phyloP scores from a whole-genome alignment of 2,113 vertebrate species.

The Mesocricetus auratus region DNA sequence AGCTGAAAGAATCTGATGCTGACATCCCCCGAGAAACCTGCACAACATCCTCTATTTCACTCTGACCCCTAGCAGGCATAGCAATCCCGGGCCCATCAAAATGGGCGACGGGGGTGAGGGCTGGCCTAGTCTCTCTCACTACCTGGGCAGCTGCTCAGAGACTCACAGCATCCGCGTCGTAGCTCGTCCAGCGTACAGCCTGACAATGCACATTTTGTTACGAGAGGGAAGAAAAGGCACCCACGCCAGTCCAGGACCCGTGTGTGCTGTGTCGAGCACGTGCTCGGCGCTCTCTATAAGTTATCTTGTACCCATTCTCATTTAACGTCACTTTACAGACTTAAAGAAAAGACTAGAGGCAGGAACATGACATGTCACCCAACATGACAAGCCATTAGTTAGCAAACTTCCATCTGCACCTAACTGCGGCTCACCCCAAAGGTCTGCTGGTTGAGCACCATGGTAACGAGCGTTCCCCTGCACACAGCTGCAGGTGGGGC shows the following conservation, averaged over 20 bases:
- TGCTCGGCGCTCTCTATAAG: not conserved
- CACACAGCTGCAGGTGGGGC: not conserved
- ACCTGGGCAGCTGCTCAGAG: not conserved
- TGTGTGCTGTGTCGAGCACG: not conserved
- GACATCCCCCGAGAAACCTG: not conserved
- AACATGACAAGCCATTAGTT: not conserved
- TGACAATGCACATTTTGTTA: not conserved
- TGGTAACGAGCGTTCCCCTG: not conserved
- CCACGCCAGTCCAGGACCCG: not conserved
- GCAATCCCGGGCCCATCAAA: not conserved
- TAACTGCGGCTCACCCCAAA: not conserved
- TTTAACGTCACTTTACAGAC: not conserved
- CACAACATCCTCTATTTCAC: not conserved
- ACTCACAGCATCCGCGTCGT: not conserved
- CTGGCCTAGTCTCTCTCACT: not conserved
- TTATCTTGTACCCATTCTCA: not conserved
- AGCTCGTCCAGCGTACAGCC: not conserved
- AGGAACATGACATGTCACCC: not conserved
- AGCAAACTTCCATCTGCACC: not conserved
- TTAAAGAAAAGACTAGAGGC: not conserved
- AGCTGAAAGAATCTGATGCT: not conserved
- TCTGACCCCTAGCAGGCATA: not conserved
- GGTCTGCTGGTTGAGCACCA: not conserved
- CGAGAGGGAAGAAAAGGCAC: constrained; percentile 43
- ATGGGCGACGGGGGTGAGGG: not conserved